Base-by-base conservation (phyloP, 53 echinoderm and acorn worm species). In the Patiria pectinifera region DNA sequence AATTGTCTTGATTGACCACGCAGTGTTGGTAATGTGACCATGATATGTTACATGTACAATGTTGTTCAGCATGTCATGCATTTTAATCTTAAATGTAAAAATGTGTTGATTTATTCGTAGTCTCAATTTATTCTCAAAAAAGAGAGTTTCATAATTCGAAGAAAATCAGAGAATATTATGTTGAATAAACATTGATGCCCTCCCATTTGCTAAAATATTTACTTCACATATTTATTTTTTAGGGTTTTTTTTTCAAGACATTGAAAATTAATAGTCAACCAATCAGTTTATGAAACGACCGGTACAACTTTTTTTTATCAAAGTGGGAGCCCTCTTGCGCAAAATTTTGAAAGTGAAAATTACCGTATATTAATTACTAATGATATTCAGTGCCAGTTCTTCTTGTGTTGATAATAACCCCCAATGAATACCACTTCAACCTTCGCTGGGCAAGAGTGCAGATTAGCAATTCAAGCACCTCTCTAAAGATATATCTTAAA, bases 381-480 rank as follows among this genome's bases (percentile, higher is more conserved):
- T 35, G 35, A 35, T 35, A 35, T 35, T 35, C 35, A 53, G 53
- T 53, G 53, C 53, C 53, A 53, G 2, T 53, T 53, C 53, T 53
- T 53, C 53, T 53, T 53, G 53, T 53, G 53, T 53, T 53, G 53
- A 53, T 53, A 53, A 53, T 53, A 53, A 53, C 8, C 82, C 59
- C 47, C 21, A 82, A 46, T 53, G 53, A 19, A 11, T 21, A 58
- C 46, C 12, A 13, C 21, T 12, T 26, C 24, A 59, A 18, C 14
- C 35, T 2, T 24, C 83, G 43, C 53, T 45, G 19, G 83, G 83
- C 83, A 3, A 82, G 60, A 82, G 25, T 14, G 74, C 24, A 8
- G n/a, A 83, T 83, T 59, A 61, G 83, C 83, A 83, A 61, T 47
- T 59, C 83, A 45, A 69, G 66, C 13, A 45, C 62, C 85, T 69